These are phyloP conservation scores for Oreochromis niloticus DNA, from an alignment of 2,113 vertebrate species.

Conservation along the genomic window DNA sequence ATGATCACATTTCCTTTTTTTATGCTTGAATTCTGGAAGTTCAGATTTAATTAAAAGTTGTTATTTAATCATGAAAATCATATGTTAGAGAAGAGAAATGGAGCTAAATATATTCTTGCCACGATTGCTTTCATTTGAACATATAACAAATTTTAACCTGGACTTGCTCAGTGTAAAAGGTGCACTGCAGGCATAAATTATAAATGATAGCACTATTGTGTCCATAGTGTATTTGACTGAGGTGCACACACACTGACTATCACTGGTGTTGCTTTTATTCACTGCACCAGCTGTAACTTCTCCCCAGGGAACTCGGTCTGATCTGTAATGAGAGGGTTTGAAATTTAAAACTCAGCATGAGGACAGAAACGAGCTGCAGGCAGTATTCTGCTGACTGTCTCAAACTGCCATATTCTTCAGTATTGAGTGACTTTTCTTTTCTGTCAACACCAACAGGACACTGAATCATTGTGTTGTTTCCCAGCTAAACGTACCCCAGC, in stretches of 20 bases:
- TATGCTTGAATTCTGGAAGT: not conserved
- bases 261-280: not conserved
- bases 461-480: not conserved
- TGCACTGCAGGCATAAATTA: not conserved
- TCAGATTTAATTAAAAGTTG: not conserved
- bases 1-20: not conserved
- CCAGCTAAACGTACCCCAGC: not conserved
- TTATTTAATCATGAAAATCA: not conserved
- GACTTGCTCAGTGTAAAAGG: not conserved
- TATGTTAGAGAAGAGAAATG: not conserved
- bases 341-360: not conserved
- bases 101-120: not conserved
- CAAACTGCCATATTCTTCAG: not conserved
- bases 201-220: not conserved
- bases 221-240: not conserved
- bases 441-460: not conserved
- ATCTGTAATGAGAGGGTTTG: not conserved
- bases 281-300: not conserved
- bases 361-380: not conserved
- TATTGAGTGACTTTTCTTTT: not conserved
- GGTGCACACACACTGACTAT: not conserved
- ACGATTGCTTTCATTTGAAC: not conserved
- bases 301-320: not conserved
- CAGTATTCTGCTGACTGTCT: not conserved
- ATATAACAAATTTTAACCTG: not conserved